Base-by-base conservation (phyloP, 2,888 invertebrate genomes). In the Emesis castigata region DNA sequence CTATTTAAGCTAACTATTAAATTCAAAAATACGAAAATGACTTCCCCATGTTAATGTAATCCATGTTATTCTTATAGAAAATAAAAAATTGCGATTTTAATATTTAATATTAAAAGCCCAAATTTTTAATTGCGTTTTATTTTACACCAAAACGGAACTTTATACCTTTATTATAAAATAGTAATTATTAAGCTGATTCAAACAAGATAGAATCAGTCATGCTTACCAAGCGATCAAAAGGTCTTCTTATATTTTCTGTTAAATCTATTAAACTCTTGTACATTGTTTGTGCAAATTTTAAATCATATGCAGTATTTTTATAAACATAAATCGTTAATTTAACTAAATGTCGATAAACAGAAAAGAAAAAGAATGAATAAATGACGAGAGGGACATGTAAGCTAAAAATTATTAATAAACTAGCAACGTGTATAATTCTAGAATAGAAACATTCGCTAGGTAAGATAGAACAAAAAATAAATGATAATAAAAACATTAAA, bases 381-480 rank as follows among this genome's bases (percentile, higher is more conserved):
- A 64, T 18, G 16, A 69, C 1, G 53, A 44, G 9, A 22, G 53
- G 26, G 0, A 29, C 11, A 69, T 48, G 29, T 18, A 29, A 29
- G 4, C 26, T 44, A 9, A 34, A 66, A 44, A 14, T 14, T 14
- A 44, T 0, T 14, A 29, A 2, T 14, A 72, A 14, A 26, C 22
- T 5, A 4, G 7, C 14, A 5, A 22, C 2, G 9, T 58, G 58
- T n/a, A 61, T 14, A 26, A 61, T 26, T 26, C 2, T 61, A n/a
- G 61, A 26, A 61, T 61, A 61, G n/a, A 26, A 26, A 61, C 61
- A 61, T 14, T 61, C 61, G n/a, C 14, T 61, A 22, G 61, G 61
- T 3, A 61, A 11, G 6, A 61, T 6, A 1, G 1, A 1, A 61
- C 61, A 61, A 61, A 61, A 61, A 22, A 26, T 61, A 61, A 61